A percentile compares a stretch with the other conserved stretches of the same genome.
Evolutionary conservation across 1,140 invertebrate species (phyloP).

Genomic region (Lepidotrigona ventralis): DNA sequence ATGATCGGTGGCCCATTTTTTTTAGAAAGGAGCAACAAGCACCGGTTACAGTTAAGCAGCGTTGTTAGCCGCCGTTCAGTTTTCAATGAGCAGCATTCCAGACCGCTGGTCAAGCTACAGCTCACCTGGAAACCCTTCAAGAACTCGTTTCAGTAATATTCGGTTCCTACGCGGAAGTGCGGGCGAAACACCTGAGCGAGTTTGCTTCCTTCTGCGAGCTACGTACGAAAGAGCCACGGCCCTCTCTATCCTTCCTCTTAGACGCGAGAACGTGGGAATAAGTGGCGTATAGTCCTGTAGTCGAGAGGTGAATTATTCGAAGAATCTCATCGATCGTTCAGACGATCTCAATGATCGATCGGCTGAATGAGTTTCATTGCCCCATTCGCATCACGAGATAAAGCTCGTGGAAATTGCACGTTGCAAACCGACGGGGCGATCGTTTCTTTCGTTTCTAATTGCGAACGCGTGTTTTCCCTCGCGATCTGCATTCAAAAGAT

Average conservation of each 20-base stretch:
- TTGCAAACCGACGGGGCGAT: not conserved
- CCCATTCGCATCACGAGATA: not conserved
- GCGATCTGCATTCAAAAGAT: conserved; percentile 1
- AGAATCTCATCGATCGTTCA: not conserved
- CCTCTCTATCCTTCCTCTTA: not conserved
- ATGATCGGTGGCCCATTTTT: conserved; percentile 67
- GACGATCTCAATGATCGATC: not conserved
- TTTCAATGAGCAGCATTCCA: conserved; percentile 63
- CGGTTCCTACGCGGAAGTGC: conserved; percentile 51
- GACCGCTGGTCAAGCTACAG: conserved; percentile 29
- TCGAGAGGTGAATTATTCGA: not conserved
- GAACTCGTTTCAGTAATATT: conserved; percentile 51
- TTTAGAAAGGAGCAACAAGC: conserved; percentile 70
- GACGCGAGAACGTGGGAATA: not conserved
- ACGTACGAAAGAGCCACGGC: not conserved
- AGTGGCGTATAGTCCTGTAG: not conserved
- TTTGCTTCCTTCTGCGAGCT: conserved; percentile 5
- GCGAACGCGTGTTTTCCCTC: not conserved
- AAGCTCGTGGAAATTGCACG: not conserved
- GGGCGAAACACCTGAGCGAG: conserved; percentile 30
- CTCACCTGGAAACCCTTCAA: conserved; percentile 49
- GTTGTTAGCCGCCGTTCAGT: conserved; percentile 53
- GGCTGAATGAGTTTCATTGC: not conserved
- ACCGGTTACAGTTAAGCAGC: conserved; percentile 71
- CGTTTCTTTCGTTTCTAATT: not conserved